Percentiles rank a stretch among this genome's conserved stretches.
These are phyloP conservation scores for Horisme vitalbata DNA, from an alignment of 2,888 invertebrate genomes.

Conservation along the genomic window DNA sequence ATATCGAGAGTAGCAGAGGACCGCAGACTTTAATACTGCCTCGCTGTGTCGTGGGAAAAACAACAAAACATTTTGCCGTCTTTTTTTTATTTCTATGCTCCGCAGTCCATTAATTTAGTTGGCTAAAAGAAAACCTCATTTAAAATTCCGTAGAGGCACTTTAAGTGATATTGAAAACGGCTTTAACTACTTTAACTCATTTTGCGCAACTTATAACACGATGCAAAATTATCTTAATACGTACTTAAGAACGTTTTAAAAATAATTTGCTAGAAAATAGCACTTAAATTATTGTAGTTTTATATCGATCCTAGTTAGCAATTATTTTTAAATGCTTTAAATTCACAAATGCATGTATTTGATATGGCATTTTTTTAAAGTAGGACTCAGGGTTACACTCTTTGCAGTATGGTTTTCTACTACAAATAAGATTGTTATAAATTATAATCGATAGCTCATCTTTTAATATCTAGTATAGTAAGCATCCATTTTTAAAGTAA, in stretches of 20 bases:
- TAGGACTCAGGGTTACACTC: no score
- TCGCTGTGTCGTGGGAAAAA: slow-evolving; percentile 51
- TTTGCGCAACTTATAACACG: slow-evolving; percentile 5
- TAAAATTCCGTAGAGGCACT: slow-evolving; percentile 9
- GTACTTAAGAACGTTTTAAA: neutral
- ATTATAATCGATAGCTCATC: no score
- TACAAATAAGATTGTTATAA: no score
- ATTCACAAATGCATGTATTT: no score
- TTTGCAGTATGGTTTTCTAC: no score
- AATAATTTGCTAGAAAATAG: slow-evolving; percentile 2
- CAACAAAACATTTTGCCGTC: slow-evolving; percentile 19
- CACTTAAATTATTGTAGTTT: slow-evolving; percentile 6
- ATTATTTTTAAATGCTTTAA: slow-evolving; percentile 5
- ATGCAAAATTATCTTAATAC: slow-evolving; percentile 11
- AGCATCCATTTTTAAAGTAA: no score
- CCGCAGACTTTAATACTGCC: slow-evolving; percentile 48
- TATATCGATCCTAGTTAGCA: neutral
- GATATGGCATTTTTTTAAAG: no score
- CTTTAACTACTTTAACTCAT: neutral
- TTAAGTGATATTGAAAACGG: slow-evolving; percentile 14
- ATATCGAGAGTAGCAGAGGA: slow-evolving; percentile 45
- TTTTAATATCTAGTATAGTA: no score
- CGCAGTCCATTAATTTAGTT: slow-evolving; percentile 23
- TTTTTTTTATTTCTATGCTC: slow-evolving; percentile 19
- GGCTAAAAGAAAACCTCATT: slow-evolving; percentile 8